These are phyloP conservation scores for Heliconius charithonia DNA, from an alignment of 2,888 invertebrate genomes.

Conservation along the genomic window DNA sequence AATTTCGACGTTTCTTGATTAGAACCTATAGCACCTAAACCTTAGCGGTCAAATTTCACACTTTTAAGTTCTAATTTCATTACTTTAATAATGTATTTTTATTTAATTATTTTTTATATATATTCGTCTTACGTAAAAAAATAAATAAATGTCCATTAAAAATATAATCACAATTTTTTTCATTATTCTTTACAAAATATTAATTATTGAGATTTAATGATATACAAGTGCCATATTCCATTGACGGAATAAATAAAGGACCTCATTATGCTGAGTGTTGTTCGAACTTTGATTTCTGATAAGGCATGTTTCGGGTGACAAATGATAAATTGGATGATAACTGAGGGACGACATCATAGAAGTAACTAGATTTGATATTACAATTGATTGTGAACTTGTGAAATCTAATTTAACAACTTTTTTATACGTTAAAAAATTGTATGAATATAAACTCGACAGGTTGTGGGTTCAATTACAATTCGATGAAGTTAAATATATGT, in stretches of 20 bases:
- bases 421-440: no score
- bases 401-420: not conserved
- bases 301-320: constrained; percentile 19
- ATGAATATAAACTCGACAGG: no score
- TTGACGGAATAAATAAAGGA: constrained; percentile 7
- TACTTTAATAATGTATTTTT: no score
- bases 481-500: no score
- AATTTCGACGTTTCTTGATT: no score
- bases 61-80: no score
- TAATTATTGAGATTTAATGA: not conserved
- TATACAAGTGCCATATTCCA: not conserved
- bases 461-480: no score
- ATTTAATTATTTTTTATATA: no score
- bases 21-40: no score
- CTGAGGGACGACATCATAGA: not conserved
- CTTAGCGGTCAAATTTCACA: no score
- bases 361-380: not conserved
- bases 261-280: constrained; percentile 18
- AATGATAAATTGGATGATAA: constrained; percentile 23
- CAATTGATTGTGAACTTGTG: not conserved
- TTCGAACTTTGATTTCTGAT: constrained; percentile 18
- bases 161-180: not conserved
- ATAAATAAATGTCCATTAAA: no score
- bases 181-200: not conserved
- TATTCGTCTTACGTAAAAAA: no score